Percentiles rank a stretch among this genome's conserved stretches.
Conservation (phyloP, 2,888 invertebrate genomes). For the Unio pictorum region DNA sequence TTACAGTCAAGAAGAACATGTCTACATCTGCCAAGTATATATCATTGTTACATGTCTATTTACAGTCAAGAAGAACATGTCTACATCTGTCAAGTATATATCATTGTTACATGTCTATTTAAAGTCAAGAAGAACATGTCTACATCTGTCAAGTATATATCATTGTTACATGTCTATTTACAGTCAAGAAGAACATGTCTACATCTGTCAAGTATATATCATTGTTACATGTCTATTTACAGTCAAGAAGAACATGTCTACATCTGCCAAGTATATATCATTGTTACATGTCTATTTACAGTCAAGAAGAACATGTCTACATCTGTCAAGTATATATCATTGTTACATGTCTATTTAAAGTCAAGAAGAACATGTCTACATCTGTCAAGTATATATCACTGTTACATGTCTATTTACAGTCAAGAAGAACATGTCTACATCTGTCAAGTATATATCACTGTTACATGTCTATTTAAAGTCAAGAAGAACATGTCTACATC, state of each 20-base stretch:
- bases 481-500: conserved; percentile 52
- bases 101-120: conserved; percentile 9
- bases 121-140: conserved; percentile 52
- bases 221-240: too few species aligned
- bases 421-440: too few species aligned
- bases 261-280: too few species aligned
- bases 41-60: too few species aligned
- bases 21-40: too few species aligned
- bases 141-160: conserved; percentile 22
- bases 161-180: too few species aligned
- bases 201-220: too few species aligned
- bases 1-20: conserved; percentile 28
- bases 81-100: background rate
- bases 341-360: conserved; percentile 19
- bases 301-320: conserved; percentile 18
- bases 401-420: too few species aligned
- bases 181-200: background rate
- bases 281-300: conserved; percentile 12
- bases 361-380: conserved; percentile 11
- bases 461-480: conserved; percentile 31
- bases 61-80: too few species aligned
- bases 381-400: too few species aligned
- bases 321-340: too few species aligned
- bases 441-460: background rate
- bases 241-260: background rate